These are phyloP conservation scores for Oreonectes daqikongensis DNA, from an alignment of 2,797 vertebrate species.

Conservation along the genomic window DNA sequence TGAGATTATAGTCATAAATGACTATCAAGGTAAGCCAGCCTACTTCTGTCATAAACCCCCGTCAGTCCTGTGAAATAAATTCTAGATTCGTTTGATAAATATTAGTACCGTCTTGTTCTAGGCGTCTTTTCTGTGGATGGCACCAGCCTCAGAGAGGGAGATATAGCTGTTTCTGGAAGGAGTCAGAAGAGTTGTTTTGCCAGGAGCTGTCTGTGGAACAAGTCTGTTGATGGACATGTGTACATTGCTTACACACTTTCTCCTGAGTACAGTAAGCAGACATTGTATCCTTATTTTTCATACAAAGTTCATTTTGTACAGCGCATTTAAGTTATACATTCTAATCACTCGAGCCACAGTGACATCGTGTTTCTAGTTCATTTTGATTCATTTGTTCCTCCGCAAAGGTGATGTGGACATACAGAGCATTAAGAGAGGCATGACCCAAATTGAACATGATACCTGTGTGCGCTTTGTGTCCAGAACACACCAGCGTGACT, in stretches of 20 bases:
- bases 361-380: neutral
- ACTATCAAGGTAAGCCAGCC: slow-evolving; percentile 66
- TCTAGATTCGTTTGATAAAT: neutral
- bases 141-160: slow-evolving; percentile 78
- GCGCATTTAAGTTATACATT: neutral
- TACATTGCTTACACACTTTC: slow-evolving; percentile 80
- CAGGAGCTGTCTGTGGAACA: slow-evolving; percentile 81
- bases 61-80: neutral
- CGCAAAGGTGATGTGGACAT: slow-evolving; percentile 69
- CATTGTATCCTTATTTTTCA: neutral
- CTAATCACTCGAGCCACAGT: neutral
- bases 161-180: slow-evolving; percentile 79
- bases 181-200: slow-evolving; percentile 79
- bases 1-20: slow-evolving; percentile 76
- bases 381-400: neutral
- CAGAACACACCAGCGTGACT: slow-evolving; percentile 77
- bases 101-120: slow-evolving; percentile 46
- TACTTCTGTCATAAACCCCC: neutral
- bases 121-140: slow-evolving; percentile 67
- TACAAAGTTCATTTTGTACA: neutral
- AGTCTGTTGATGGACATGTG: slow-evolving; percentile 82
- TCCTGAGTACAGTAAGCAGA: slow-evolving; percentile 74
- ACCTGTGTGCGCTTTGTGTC: slow-evolving; percentile 79
- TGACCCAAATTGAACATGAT: slow-evolving; percentile 74
- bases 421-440: slow-evolving; percentile 71